These are phyloP conservation scores for Leptinotarsa haldemani DNA, from an alignment of 2,888 invertebrate species.

Conservation along the genomic window DNA sequence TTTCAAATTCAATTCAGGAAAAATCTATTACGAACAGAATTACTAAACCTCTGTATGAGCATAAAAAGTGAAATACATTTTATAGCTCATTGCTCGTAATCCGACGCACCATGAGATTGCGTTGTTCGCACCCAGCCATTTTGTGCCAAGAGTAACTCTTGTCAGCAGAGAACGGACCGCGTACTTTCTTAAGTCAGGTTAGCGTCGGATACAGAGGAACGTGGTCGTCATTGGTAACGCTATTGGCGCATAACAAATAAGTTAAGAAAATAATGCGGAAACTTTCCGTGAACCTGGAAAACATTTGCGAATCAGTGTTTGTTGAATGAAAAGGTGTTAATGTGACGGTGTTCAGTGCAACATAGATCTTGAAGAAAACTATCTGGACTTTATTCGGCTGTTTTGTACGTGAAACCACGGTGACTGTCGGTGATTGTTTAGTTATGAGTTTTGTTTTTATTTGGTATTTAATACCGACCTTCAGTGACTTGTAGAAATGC, in stretches of 20 bases:
- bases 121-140: slow-evolving; percentile 39
- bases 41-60: no score
- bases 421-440: slow-evolving; percentile 19
- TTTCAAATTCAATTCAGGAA: no score
- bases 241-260: slow-evolving; percentile 39
- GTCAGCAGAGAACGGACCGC: slow-evolving; percentile 48
- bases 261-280: slow-evolving; percentile 41
- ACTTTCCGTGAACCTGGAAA: slow-evolving; percentile 32
- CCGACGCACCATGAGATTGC: slow-evolving; percentile 1
- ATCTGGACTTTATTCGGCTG: slow-evolving; percentile 14
- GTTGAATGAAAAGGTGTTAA: slow-evolving; percentile 10
- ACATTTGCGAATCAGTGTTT: background rate
- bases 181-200: slow-evolving; percentile 55
- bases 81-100: background rate
- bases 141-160: slow-evolving; percentile 23
- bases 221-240: slow-evolving; percentile 40
- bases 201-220: slow-evolving; percentile 44
- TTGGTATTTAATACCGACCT: slow-evolving; percentile 20
- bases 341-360: slow-evolving; percentile 23
- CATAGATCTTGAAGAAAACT: slow-evolving; percentile 17
- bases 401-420: slow-evolving; percentile 20
- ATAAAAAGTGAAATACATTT: no score
- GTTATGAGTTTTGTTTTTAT: slow-evolving; percentile 23
- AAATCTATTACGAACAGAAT: no score
- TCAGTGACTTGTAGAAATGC: slow-evolving; percentile 30